phyloP scores from a whole-genome alignment of 2,113 vertebrate species.

The Etheostoma cragini region DNA sequence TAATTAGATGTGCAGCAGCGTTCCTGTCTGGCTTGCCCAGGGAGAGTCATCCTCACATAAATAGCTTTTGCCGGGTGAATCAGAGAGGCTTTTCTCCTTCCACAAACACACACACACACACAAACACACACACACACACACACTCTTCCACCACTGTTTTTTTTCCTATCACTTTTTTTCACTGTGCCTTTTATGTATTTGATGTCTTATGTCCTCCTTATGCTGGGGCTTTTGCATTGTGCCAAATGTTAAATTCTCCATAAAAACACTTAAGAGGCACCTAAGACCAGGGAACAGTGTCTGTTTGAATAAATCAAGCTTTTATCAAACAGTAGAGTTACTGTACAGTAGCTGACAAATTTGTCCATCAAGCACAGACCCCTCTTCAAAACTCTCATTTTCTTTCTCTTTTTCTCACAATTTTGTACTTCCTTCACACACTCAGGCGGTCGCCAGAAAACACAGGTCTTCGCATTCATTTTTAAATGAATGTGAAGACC shows the following conservation, averaged over 20 bases:
- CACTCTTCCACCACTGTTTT: not conserved
- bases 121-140: constrained; percentile 23
- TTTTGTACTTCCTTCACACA: not conserved
- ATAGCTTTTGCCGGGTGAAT: constrained; percentile 94
- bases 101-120: constrained; percentile 14
- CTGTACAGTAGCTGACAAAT: not conserved
- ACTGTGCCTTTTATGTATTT: constrained; percentile 7
- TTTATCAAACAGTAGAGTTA: not conserved
- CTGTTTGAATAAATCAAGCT: not conserved
- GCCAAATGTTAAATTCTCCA: constrained; percentile 36
- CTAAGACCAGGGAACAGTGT: not conserved
- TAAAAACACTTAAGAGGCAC: constrained; percentile 28
- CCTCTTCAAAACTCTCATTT: not conserved
- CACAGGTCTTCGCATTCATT: too few species aligned
- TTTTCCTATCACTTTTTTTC: not conserved
- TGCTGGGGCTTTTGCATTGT: constrained; percentile 1
- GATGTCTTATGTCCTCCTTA: constrained; percentile 6
- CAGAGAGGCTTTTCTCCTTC: constrained; percentile 85
- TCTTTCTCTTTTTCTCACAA: not conserved
- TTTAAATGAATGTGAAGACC: too few species aligned
- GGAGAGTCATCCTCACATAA: constrained; percentile 99
- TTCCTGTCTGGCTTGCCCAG: constrained; percentile 94
- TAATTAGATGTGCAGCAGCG: constrained; percentile 98
- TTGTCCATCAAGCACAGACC: not conserved
- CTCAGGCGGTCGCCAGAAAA: too few species aligned